Conservation (phyloP, 2,797 vertebrate species). For the Bucorvus abyssinicus region DNA sequence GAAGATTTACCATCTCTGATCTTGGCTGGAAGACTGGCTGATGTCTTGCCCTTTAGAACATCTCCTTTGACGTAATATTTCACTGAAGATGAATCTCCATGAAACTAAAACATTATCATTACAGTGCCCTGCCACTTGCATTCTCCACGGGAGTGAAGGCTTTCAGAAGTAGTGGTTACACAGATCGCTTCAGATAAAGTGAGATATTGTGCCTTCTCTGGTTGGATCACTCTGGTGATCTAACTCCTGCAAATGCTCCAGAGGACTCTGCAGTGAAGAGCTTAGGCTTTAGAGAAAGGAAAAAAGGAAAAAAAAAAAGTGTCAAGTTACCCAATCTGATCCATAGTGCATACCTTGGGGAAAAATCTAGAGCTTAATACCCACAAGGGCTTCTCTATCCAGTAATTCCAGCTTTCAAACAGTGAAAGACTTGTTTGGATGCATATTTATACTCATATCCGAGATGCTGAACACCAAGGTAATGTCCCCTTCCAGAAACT, state of each 20-base stretch:
- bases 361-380: background rate
- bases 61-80: background rate
- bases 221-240: background rate
- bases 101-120: background rate
- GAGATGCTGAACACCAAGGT: background rate
- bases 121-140: background rate
- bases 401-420: background rate
- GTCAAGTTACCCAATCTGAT: background rate
- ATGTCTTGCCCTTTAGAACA: conserved; percentile 44
- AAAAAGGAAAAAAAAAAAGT: background rate
- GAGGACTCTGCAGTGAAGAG: background rate
- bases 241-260: background rate
- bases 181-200: background rate
- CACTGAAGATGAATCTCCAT: background rate
- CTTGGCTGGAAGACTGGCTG: conserved; percentile 47
- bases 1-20: conserved; percentile 36
- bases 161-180: background rate
- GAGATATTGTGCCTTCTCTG: background rate
- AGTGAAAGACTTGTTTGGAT: background rate
- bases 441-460: accelerated
- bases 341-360: background rate
- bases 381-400: background rate
- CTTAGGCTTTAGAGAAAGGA: background rate
- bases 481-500: background rate
- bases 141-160: background rate